Evolutionary conservation across 2,113 vertebrate species (phyloP), one percentile per base, ranked within the genome.

Genomic region (Plestiodon gilberti): DNA sequence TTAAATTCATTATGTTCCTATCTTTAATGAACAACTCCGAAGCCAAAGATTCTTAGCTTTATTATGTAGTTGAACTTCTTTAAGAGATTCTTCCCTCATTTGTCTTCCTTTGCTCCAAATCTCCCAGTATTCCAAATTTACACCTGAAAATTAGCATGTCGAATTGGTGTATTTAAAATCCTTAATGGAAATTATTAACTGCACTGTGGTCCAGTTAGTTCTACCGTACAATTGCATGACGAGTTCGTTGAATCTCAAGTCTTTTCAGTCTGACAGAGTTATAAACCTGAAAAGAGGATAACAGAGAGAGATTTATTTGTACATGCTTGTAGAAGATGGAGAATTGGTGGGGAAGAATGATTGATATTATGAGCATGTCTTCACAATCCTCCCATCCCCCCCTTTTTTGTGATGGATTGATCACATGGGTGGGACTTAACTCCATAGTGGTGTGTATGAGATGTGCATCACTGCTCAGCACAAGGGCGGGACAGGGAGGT

Each of bases 1-100:
- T 80, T 67, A 83, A 88, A 94, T 88, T 94, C 86, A 93, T 93
- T 88, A 55, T 84, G 89, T 89, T 93, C 74, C 88, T 88, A 73
- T 69, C 59, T 55, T 90, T 88, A 79, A 89, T 89, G 78, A 86
- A 28, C 76, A 85, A 15, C 81, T 43, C 40, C 84, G 84, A 89
- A 91, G 83, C 88, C 86, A 88, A 67, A 88, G 84, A 80, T 88
- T 79, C 77, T 71, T 79, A 78, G 13, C 62, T 89, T 88, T 1
- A 0, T 92, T 89, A 88, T 3, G 0, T 90, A 89, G 73, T 85
- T 76, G 82, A 62, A 55, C 35, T 75, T 84, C 0, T 88, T 93
- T 78, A 78, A 75, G 79, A 30, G 76, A 13, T 18, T 40, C 23
- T 76, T 76, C 7, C 91, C 86, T 90, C 81, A 65, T 92, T 30